Base-by-base conservation (phyloP, 1,140 invertebrate species). In the Lerema accius region DNA sequence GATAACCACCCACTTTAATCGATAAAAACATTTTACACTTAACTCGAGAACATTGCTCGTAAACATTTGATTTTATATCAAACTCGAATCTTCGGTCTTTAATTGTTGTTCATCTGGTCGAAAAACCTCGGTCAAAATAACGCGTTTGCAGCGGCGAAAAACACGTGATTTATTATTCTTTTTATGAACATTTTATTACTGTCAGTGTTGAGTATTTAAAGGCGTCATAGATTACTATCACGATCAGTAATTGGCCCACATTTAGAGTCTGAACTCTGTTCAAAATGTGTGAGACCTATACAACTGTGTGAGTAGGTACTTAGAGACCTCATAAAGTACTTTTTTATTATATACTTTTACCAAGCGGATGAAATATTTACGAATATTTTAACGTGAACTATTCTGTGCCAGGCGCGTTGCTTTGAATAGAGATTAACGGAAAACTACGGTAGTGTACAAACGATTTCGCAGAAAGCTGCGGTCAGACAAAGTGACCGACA, bases 61-160 rank as follows among this genome's bases (percentile, higher is more conserved):
- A 43, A 56, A 56, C 39, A 56, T 56, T 26, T 56, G 51, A 43
- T 56, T 56, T 56, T 56, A 55, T 55, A 55, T 55, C 51, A 56
- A 56, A 56, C 39, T 32, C 39, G 39, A 16, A 39, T 43, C 23
- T 28, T 43, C 23, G 37, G 11, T 43, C 39, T 56, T 56, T 43
- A 28, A 56, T 32, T 56, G 17, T 53, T 35, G 39, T 32, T 43
- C 23, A 42, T 15, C 19, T 39, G 39, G n/a, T 10, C 35, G n/a
- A n/a, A n/a, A n/a, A 9, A 42, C 35, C 32, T 53, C 10, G 19
- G 13, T 28, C 15, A 55, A 55, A 55, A 5, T 16, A 17, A 2
- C 10, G 16, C 35, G 50, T 4, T 4, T 9, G 28, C 1, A 7
- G 7, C 19, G 19, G 5, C 19, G 5, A 3, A 23, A 23, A 3